phyloP scores from a whole-genome alignment of 2,797 vertebrate genomes.

The Decapterus maruadsi region DNA sequence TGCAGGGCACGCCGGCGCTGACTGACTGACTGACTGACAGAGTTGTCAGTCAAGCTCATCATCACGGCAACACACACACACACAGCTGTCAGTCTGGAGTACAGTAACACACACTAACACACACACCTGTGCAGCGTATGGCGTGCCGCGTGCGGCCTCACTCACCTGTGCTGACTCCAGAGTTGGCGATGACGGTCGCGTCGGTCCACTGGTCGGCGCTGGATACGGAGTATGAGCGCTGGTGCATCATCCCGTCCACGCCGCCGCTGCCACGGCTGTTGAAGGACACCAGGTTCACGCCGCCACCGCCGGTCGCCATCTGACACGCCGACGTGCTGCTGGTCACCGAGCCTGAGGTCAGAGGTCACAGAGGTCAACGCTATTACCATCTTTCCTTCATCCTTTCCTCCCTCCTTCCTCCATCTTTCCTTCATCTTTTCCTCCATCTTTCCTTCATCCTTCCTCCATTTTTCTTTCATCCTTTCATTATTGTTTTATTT shows the following conservation, averaged over 20 bases:
- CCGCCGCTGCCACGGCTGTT: slow-evolving; percentile 83
- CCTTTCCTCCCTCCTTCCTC: too few relatives aligned
- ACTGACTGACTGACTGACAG: slow-evolving; percentile 2
- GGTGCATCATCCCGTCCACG: slow-evolving; percentile 90
- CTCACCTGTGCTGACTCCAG: slow-evolving; percentile 93
- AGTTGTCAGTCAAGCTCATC: slow-evolving; percentile 69
- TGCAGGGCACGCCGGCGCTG: slow-evolving; percentile 5
- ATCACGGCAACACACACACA: slow-evolving; percentile 47
- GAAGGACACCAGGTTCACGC: slow-evolving; percentile 94
- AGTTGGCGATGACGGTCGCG: slow-evolving; percentile 96
- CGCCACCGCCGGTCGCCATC: slow-evolving; percentile 88
- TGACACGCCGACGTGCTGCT: slow-evolving; percentile 92
- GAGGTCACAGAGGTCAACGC: background rate
- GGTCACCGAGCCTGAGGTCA: slow-evolving; percentile 89
- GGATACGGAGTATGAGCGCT: slow-evolving; percentile 97
- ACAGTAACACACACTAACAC: background rate
- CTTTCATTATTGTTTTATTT: too few relatives aligned
- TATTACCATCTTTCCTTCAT: too few relatives aligned
- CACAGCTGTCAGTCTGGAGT: slow-evolving; percentile 73
- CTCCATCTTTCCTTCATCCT: too few relatives aligned
- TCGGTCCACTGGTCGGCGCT: slow-evolving; percentile 99
- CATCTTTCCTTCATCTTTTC: too few relatives aligned
- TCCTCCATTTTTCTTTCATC: too few relatives aligned
- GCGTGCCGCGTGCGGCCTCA: too few relatives aligned
- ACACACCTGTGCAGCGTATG: too few relatives aligned